Evolutionary conservation across 2,113 vertebrate genomes (phyloP), one percentile per base, ranked within the genome.

Genomic region (Elephantulus edwardii): DNA sequence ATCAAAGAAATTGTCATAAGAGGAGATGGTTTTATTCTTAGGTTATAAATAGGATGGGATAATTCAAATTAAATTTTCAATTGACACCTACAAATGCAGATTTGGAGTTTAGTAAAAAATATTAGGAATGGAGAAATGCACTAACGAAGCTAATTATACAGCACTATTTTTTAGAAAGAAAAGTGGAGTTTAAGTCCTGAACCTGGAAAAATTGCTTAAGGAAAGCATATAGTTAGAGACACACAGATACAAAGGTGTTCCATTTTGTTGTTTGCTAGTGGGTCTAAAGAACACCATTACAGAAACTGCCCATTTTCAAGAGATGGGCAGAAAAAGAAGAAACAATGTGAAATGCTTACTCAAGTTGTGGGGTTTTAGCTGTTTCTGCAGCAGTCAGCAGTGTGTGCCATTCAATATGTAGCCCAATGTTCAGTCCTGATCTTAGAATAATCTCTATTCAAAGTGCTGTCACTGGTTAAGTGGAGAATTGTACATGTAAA

Each of bases 331-430:
- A 42, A 30, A 24, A 26, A 24, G 20, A 2, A 9, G 48, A 0
- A 8, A 8, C n/a, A 42, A n/a, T 10, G 13, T 14, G 3, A 76
- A 17, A 38, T 50, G 1, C 8, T 80, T 28, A 6, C 64, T 6
- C 26, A 44, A 3, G 2, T 2, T 40, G 4, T 9, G 52, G 12
- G 26, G 11, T 33, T 42, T 2, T 12, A 1, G 1, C 0, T 16
- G 20, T 50, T 40, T 13, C 74, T 56, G 0, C 2, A 62, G 12
- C 13, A 20, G 3, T 9, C n/a, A 68, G 9, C 6, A 20, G 33
- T 24, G 8, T 79, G 6, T 24, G 2, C 44, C 8, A 35, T 68
- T 20, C 10, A 24, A 1, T 6, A 5, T 60, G 30, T 33, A 44
- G 33, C 2, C 30, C 17, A 20, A 2, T 8, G 33, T 14, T 26